Base-by-base conservation (phyloP, 1,140 invertebrate genomes). In the Steinernema khuongi region DNA sequence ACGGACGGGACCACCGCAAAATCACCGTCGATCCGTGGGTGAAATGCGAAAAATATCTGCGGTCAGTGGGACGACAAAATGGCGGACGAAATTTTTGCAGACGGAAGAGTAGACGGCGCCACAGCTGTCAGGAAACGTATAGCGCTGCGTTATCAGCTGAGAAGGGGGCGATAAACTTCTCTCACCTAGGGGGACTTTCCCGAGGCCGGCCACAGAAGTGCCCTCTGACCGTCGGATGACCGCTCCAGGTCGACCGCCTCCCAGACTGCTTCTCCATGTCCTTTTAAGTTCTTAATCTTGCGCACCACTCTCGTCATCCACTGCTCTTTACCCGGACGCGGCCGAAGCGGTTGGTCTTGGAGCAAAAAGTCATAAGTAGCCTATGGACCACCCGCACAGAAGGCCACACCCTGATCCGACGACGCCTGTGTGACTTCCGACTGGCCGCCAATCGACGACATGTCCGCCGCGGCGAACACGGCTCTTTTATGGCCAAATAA, bases 401-500 rank as follows among this genome's bases (percentile, higher is more conserved):
- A 11, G 36, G 36, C 36, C 36, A 41, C 36, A 11, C 36, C n/a
- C 7, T 60, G 50, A 60, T 60, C 50, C 26, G 19, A n/a, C 50
- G 50, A n/a, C n/a, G n/a, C 26, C 50, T 22, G 50, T 11, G 50
- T 22, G 50, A 60, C 11, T 60, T 60, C 19, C 14, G 26, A 14
- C 14, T 60, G 4, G 50, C 50, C 4, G 7, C 50, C 50, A 60
- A 22, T 60, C 50, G 50, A 60, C 50, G 50, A 60, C 50, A 60
- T 60, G 11, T 4, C 50, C 7, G 50, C 50, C 22, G 50, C 50
- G 4, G 50, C 7, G 50, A 60, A 14, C 50, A 60, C 26, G 22
- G 22, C 50, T 60, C 50, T 60, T 60, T 60, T 60, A 60, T 60
- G 50, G 50, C 50, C 50, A 60, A 60, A 60, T 60, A 60, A 60